Evolutionary conservation across 2,797 vertebrate genomes (phyloP).

Genomic region (Coregonus ussuriensis): DNA sequence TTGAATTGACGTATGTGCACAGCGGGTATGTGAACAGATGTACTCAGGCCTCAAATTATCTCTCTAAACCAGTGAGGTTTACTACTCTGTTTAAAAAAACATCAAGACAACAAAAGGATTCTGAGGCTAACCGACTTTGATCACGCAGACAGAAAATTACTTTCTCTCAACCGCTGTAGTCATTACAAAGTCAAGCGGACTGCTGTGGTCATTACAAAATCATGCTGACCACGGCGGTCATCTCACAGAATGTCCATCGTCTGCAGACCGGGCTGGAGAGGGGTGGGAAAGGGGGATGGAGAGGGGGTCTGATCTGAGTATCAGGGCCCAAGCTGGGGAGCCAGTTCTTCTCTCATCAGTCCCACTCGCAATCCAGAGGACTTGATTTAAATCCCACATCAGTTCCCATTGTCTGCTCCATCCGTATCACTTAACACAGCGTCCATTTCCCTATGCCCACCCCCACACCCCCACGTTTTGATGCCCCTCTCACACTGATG

Average conservation of each 20-base stretch:
- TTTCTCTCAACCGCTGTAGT: conserved; percentile 8
- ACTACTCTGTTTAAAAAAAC: neutral
- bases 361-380: conserved; percentile 30
- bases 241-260: neutral
- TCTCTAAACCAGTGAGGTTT: neutral
- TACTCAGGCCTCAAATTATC: neutral
- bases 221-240: conserved; percentile 10
- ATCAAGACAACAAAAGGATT: neutral
- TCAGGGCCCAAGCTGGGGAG: conserved; percentile 33
- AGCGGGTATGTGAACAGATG: neutral
- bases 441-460: conserved; percentile 29
- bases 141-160: conserved; percentile 14
- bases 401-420: conserved; percentile 67
- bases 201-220: conserved; percentile 19
- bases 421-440: conserved; percentile 66
- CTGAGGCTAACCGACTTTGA: conserved; percentile 10
- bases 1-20: too few relatives aligned
- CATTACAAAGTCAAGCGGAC: conserved; percentile 24
- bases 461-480: conserved; percentile 20
- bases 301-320: conserved; percentile 38
- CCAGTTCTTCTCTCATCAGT: conserved; percentile 62
- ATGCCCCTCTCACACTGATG: conserved; percentile 54
- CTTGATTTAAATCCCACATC: conserved; percentile 71
- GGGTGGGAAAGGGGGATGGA: conserved; percentile 19
- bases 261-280: conserved; percentile 1